These are phyloP conservation scores for Cephus cinctus DNA, from an alignment of 1,140 invertebrate species.

Conservation along the genomic window DNA sequence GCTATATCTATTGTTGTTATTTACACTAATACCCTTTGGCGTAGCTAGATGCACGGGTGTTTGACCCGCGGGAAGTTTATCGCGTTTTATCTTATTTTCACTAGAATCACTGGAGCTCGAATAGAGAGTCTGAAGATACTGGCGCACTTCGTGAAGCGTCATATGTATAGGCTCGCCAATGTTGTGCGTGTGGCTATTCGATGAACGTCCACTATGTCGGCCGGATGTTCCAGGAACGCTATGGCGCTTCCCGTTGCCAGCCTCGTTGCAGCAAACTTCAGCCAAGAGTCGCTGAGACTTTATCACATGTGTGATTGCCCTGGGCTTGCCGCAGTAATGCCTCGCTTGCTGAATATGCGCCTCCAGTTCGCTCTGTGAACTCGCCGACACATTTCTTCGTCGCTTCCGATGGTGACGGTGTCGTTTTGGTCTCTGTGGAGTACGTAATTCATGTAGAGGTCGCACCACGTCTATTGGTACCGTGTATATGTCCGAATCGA, in stretches of 20 bases:
- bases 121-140: conserved; percentile 77
- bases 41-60: conserved; percentile 41
- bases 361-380: conserved; percentile 54
- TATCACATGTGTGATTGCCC: conserved; percentile 47
- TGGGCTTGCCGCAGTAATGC: conserved; percentile 51
- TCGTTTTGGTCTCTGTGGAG: conserved; percentile 58
- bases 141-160: conserved; percentile 81
- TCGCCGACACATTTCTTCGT: conserved; percentile 59
- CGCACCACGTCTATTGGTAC: conserved; percentile 77
- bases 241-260: conserved; percentile 57
- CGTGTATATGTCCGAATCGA: conserved; percentile 83
- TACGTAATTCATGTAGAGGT: conserved; percentile 53
- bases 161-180: conserved; percentile 76
- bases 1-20: conserved; percentile 53
- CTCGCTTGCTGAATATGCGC: conserved; percentile 49
- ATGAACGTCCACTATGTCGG: conserved; percentile 24
- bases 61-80: conserved; percentile 35
- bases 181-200: conserved; percentile 42
- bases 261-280: conserved; percentile 59
- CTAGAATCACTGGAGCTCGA: conserved; percentile 66
- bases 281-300: conserved; percentile 51
- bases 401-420: conserved; percentile 62
- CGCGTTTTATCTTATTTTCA: conserved; percentile 55
- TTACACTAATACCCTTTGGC: conserved; percentile 48
- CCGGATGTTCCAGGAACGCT: conserved; percentile 59